Base-by-base conservation (phyloP, 2,888 invertebrate species). In the Marronus borbonicus region DNA sequence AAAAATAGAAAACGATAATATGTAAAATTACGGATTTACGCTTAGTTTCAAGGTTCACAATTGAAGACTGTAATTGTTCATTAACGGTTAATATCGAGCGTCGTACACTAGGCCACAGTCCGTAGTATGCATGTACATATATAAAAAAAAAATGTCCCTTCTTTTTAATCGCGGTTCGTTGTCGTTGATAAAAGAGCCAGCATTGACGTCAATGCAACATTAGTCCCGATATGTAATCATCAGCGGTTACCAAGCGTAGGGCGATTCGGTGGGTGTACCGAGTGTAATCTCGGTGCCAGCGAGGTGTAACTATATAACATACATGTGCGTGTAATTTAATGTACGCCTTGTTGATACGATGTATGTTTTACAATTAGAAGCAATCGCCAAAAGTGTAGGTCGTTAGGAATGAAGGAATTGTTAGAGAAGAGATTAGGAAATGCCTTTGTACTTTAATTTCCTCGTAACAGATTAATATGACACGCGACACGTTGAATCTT, bases 151-250 rank as follows among this genome's bases (percentile, higher is more conserved):
- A 39, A 65, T 39, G 65, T 28, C 70, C 68, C 55, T 72, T 36
- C 39, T 36, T 39, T 62, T 39, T 74, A 60, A 60, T 72, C 60
- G 39, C 60, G 39, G 10, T 49, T 52, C 12, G 44, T 44, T 44
- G 8, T 44, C 8, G 72, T 72, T 72, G 72, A 72, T 72, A 58
- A 72, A 52, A 1, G 60, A 24, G 20, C 17, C 14, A 39, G 39
- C 60, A 72, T 72, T 74, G 72, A 74, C 72, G 72, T 74, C 72
- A 74, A 60, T 74, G 44, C 49, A 60, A 74, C 44, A 74, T 60
- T 74, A 74, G 44, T 62, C 72, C 72, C 44, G 39, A 60, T 39
- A 74, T 24, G 60, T 39, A 74, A 74, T 74, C 60, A 36, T n/a
- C 31, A 60, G 14, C 44, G 58, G 17, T 58, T 2, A 8, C 72